Evolutionary conservation across 2,888 invertebrate genomes (phyloP), one percentile per base, ranked within the genome.

Genomic region (Ametastegia equiseti): DNA sequence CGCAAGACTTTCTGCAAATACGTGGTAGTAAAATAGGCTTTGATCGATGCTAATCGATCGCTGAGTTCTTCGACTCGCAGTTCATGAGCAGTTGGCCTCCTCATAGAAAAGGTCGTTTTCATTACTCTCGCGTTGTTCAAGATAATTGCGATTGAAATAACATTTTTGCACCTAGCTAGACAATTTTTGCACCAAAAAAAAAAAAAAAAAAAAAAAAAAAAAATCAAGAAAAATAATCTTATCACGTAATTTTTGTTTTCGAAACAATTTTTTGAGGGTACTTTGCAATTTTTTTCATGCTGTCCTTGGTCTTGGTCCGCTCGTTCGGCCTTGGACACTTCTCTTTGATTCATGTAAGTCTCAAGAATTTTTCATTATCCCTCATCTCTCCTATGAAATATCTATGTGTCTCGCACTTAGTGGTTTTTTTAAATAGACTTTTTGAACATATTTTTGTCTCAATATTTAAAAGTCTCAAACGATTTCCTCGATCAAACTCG

Each of bases 241-340:
- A 82, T 84, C 85, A 80, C 83, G 83, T 87, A 85, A 89, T 91
- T 92, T 88, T 65, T 30, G 27, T 60, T 30, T 60, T 69, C 33
- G 85, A 86, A 83, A 87, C 87, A 86, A 86, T 89, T 90, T 65
- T 91, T 91, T 91, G 89, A 90, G 90, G 89, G 88, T 88, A 90
- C 82, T 88, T 89, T 87, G 90, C 85, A 87, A 86, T 60, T 88
- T 90, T 90, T 90, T 89, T 86, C 91, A 91, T 88, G 90, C 90
- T 88, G 89, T 90, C 90, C 87, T 86, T 80, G 50, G 69, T 60
- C 80, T 80, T 69, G 67, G 39, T 39, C 67, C 81, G 65, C 33
- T 63, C 65, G 50, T 30, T 78, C 47, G 65, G 67, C 84, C 88
- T 88, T 86, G 90, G 90, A 88, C 89, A 86, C 88, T 19, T 23